A percentile compares a stretch with the other conserved stretches of the same genome.
Evolutionary conservation across 2,113 vertebrate species (phyloP).

Genomic region (Lipotes vexillifer): DNA sequence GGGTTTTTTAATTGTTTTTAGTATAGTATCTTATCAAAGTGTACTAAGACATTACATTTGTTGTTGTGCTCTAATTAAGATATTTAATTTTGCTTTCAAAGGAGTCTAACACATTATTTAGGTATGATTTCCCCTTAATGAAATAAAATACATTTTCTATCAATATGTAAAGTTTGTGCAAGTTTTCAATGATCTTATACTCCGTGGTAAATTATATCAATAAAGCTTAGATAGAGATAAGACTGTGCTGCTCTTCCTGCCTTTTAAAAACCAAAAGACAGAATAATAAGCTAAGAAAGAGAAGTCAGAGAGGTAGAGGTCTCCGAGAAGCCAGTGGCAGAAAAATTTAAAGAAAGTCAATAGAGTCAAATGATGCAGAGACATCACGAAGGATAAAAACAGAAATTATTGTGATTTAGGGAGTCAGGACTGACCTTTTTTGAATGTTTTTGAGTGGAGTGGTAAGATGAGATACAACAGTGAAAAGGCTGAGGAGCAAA

Average conservation of each 20-base stretch:
- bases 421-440: neutral
- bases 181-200: neutral
- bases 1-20: neutral
- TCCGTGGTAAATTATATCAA: neutral
- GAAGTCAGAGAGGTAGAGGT: neutral
- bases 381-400: neutral
- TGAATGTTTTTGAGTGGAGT: neutral
- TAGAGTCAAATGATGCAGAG: neutral
- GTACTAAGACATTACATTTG: neutral
- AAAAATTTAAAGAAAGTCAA: neutral
- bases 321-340: neutral
- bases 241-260: neutral
- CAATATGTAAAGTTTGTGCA: neutral
- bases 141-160: slow-evolving; percentile 25
- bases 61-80: neutral
- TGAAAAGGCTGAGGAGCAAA: neutral
- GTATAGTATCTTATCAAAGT: neutral
- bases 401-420: neutral
- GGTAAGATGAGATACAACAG: neutral
- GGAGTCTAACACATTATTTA: neutral
- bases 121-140: neutral
- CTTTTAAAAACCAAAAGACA: neutral
- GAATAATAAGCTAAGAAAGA: neutral
- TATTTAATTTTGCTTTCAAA: slow-evolving; percentile 14
- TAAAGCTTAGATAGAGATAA: neutral